Evolutionary conservation across 2,113 vertebrate genomes (phyloP), one percentile per base, ranked within the genome.

Genomic region (Dasyprocta punctata): DNA sequence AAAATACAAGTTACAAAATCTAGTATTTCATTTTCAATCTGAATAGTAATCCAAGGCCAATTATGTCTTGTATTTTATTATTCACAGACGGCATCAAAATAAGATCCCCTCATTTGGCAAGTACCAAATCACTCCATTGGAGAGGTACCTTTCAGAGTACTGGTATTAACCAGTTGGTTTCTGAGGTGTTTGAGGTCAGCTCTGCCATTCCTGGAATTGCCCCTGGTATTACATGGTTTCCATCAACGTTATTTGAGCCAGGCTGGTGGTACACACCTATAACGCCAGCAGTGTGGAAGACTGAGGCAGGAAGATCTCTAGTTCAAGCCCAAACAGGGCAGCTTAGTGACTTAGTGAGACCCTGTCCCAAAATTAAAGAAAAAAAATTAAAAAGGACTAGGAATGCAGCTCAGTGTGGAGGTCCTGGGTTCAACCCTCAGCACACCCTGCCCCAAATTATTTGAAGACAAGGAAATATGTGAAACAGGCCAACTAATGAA

Each of bases 41-140:
- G 58, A 75, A 65, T 97, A 54, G 67, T 84, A 97, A 96, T 78
- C 69, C 81, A 87, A 91, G 85, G 92, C 65, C 58, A 95, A 38
- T 95, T 92, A 81, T 73, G 54, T 52, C 47, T 88, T 65, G 69
- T 92, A 54, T 88, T 90, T 92, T 95, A 87, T 94, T 96, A 73
- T 87, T 93, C 93, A 94, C 41, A 69, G 69, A 33, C 28, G 75
- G 33, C 54, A 93, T 82, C 71, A 89, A 85, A 96, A 96, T 82
- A 82, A 96, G 95, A 80, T 47, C 58, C 33, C 16, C 47, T 92
- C 78, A 69, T 83, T 97, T 91, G 92, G 65, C 52, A 88, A 90
- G 67, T 3, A 8, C 41, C 13, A 58, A 38, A 54, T 41, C 71
- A 77, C 52, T 88, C 61, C 69, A 54, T 47, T 63, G 30, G 83